Evolutionary conservation across 35 echinoderm and acorn worm genomes (phyloP).

Genomic region (Holothuria glaberrima): DNA sequence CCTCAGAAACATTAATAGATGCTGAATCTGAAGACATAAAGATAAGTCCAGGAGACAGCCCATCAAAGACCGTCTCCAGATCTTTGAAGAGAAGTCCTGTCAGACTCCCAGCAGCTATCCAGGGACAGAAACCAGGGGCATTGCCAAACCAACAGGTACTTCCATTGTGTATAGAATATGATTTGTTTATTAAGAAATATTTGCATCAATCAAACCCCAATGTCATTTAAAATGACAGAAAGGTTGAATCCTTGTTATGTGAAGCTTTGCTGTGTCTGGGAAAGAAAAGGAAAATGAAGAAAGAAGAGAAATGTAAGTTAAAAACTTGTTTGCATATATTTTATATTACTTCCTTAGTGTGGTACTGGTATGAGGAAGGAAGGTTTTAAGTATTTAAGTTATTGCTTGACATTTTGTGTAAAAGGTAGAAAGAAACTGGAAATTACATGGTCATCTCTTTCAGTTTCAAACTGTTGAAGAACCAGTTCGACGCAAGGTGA

Average conservation of each 20-base stretch:
- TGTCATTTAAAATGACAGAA: no score
- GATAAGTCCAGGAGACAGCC: constrained; percentile 3
- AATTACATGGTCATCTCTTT: neutral
- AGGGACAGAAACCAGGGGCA: constrained; percentile 92
- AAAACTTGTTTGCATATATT: neutral
- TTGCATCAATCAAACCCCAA: no score
- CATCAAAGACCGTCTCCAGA: constrained; percentile 66
- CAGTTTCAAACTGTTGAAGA: constrained; percentile 89
- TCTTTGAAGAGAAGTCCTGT: constrained; percentile 75
- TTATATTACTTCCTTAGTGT: no score
- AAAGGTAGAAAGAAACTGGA: neutral
- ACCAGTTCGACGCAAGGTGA: constrained; percentile 82
- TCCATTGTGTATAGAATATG: neutral
- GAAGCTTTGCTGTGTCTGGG: no score
- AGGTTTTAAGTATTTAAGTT: no score
- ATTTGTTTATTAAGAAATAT: neutral
- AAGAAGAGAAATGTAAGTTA: neutral
- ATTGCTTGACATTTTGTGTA: no score
- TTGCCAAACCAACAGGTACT: constrained; percentile 84
- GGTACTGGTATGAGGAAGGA: no score
- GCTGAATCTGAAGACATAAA: neutral
- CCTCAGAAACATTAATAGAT: constrained; percentile 5
- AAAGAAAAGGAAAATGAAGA: no score
- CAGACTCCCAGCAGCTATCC: constrained; percentile 86
- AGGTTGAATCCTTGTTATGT: no score